Evolutionary conservation across 1,140 invertebrate species (phyloP).

Genomic region (Drosophila seguyi): DNA sequence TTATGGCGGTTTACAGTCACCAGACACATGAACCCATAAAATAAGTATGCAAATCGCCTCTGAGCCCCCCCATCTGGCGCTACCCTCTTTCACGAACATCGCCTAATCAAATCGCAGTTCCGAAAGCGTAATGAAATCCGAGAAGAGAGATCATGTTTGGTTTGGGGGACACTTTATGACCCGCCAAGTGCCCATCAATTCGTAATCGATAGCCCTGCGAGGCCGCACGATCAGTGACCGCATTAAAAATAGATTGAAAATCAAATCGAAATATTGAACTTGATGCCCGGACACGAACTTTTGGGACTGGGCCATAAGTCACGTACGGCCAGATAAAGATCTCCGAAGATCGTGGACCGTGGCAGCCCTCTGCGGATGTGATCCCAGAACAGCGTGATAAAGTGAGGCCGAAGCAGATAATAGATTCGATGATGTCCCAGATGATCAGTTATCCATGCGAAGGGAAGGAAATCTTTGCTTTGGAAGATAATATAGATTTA

Average conservation of each 20-base stretch:
- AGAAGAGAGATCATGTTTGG: conserved; percentile 26
- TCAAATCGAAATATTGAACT: conserved; percentile 47
- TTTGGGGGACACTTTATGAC: conserved; percentile 56
- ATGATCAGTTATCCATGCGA: conserved; percentile 17
- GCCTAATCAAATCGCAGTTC: conserved; percentile 31
- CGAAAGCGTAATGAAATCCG: conserved; percentile 17
- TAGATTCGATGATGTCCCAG: conserved; percentile 11
- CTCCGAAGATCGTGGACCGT: conserved; percentile 20
- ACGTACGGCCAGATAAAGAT: conserved; percentile 53
- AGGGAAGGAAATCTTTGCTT: neutral
- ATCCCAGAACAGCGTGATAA: conserved; percentile 28
- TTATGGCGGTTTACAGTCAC: conserved; percentile 60
- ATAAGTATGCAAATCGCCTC: conserved; percentile 49
- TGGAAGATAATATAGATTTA: neutral
- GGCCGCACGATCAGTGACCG: conserved; percentile 50
- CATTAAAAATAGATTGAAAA: conserved; percentile 64
- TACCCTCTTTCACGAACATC: conserved; percentile 16
- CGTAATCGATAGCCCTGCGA: conserved; percentile 66
- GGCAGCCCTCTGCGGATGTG: conserved; percentile 7
- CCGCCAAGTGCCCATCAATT: conserved; percentile 69
- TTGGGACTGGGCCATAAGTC: conserved; percentile 47
- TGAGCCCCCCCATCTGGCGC: conserved; percentile 13
- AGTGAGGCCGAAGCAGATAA: conserved; percentile 18
- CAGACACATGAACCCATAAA: conserved; percentile 38
- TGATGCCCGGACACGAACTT: conserved; percentile 40